Evolutionary conservation across 2,888 invertebrate species (phyloP).

Genomic region (Eilema depressum): DNA sequence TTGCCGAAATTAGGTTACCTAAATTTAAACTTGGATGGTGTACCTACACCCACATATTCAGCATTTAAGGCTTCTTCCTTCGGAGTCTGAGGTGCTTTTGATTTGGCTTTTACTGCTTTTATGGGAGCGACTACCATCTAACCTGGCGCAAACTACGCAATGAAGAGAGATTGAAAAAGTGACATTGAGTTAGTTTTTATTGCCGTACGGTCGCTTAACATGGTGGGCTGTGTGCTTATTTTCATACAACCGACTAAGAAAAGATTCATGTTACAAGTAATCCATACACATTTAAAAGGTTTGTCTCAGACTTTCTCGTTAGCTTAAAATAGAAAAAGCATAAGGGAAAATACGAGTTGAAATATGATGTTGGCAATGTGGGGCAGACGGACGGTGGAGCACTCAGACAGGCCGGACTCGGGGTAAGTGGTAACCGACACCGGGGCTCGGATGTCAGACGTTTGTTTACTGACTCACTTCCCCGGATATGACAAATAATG

Average conservation of each 20-base stretch:
- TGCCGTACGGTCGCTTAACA: background rate
- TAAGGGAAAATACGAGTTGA: background rate
- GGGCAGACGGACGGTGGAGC: background rate
- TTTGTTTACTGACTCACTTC: background rate
- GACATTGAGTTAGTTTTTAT: no score
- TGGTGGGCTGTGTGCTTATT: background rate
- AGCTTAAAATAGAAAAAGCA: background rate
- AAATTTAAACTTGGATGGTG: no score
- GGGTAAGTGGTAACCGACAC: conserved; percentile 9
- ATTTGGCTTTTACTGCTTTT: no score
- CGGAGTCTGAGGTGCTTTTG: no score
- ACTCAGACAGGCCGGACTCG: conserved; percentile 6
- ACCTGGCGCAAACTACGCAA: no score
- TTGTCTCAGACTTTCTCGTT: background rate
- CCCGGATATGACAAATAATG: background rate
- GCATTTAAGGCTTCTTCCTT: no score
- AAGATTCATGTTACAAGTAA: background rate
- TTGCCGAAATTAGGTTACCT: no score
- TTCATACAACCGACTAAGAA: background rate
- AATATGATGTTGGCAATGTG: conserved; percentile 4
- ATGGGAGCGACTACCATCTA: no score
- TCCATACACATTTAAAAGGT: background rate
- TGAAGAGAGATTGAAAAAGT: no score
- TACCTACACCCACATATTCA: no score
- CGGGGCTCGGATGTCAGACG: background rate